These are phyloP conservation scores for Coracopsis vasa DNA, from an alignment of 2,113 vertebrate genomes.

Conservation along the genomic window DNA sequence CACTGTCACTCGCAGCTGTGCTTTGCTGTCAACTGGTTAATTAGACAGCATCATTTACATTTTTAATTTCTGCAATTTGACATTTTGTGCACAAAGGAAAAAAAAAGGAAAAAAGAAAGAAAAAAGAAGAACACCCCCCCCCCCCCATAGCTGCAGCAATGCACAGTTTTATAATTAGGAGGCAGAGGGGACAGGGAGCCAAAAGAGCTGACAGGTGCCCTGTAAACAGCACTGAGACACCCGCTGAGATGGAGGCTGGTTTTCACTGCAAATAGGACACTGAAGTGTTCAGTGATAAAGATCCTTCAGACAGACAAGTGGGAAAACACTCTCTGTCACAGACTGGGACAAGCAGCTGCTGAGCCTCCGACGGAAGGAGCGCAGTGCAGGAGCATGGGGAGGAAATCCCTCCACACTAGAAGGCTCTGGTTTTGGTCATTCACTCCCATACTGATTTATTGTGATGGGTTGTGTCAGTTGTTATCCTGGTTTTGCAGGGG, in stretches of 20 bases:
- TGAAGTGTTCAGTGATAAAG: background rate
- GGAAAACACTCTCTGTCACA: background rate
- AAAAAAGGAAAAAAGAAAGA: background rate
- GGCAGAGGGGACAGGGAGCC: conserved; percentile 30
- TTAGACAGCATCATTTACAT: conserved; percentile 94
- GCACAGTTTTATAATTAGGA: conserved; percentile 72
- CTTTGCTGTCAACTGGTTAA: conserved; percentile 90
- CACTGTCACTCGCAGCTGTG: conserved; percentile 93
- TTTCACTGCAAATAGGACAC: conserved; percentile 13
- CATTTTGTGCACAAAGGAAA: conserved; percentile 77
- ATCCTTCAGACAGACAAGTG: background rate
- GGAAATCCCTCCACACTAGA: background rate
- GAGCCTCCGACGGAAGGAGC: background rate
- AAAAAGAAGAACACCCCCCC: background rate
- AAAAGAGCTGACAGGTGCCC: conserved; percentile 72
- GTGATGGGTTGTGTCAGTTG: background rate
- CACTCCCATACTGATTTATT: background rate
- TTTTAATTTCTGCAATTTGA: conserved; percentile 90
- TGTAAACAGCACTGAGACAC: conserved; percentile 40
- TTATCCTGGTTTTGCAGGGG: background rate
- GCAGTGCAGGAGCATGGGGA: background rate
- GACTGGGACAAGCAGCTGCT: background rate
- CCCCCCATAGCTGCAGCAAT: conserved; percentile 42
- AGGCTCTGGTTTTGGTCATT: background rate
- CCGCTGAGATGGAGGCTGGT: conserved; percentile 42